phyloP scores from a whole-genome alignment of 53 echinoderm and acorn worm genomes.

The Paracentrotus lividus region DNA sequence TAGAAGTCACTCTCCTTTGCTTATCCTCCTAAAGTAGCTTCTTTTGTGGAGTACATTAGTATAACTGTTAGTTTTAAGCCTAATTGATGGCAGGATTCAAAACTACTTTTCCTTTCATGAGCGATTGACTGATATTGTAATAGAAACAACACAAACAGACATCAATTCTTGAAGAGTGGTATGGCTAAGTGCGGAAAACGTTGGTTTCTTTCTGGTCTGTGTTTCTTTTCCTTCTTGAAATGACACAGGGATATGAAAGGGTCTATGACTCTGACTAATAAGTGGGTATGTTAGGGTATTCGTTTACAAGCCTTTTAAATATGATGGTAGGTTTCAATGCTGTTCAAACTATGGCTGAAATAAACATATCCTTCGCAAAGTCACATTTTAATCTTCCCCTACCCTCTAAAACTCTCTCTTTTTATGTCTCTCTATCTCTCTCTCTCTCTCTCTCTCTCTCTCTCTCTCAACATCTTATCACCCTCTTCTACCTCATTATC shows the following conservation, averaged over 20 bases:
- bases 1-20: conserved; percentile 15
- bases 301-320: conserved; percentile 14
- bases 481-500: neutral
- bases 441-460: neutral
- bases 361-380: neutral
- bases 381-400: neutral
- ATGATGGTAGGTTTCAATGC: conserved; percentile 21
- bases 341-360: neutral
- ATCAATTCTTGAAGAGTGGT: neutral
- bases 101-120: neutral
- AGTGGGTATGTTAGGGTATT: conserved; percentile 12
- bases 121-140: neutral
- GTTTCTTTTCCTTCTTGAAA: neutral
- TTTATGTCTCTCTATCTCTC: neutral
- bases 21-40: neutral
- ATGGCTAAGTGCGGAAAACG: neutral
- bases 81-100: neutral
- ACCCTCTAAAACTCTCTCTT: neutral
- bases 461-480: neutral
- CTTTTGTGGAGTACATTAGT: neutral
- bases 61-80: neutral
- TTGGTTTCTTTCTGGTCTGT: no score
- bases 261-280: neutral
- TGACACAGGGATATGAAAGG: neutral
- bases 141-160: neutral